Conservation (phyloP, 2,797 vertebrate species). For the Prionace glauca region DNA sequence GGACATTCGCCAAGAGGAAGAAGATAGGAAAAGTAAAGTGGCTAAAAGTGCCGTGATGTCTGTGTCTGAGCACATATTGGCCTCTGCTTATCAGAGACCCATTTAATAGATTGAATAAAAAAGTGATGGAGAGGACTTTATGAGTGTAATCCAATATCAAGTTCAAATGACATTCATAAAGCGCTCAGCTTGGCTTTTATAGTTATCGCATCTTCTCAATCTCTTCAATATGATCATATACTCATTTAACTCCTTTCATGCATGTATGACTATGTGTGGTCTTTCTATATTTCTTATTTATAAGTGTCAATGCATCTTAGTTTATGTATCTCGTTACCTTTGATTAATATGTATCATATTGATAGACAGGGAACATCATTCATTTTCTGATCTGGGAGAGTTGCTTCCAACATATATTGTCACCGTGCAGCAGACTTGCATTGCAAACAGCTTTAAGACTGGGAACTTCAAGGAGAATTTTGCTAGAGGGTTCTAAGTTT, state of each 20-base stretch:
- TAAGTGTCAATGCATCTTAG: constrained; percentile 6
- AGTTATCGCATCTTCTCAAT: constrained; percentile 35
- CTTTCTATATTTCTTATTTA: constrained; percentile 26
- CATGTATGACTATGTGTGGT: not conserved
- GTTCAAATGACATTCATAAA: constrained; percentile 30
- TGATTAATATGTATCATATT: constrained; percentile 29
- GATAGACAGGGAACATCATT: constrained; percentile 6
- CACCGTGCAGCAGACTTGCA: not conserved
- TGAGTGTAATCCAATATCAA: constrained; percentile 33
- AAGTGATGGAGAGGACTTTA: constrained; percentile 21
- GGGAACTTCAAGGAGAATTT: constrained; percentile 20
- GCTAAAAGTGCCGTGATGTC: not conserved
- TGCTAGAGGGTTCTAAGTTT: not conserved
- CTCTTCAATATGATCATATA: not conserved
- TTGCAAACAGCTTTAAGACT: not conserved
- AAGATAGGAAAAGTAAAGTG: not conserved
- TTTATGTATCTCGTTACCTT: constrained; percentile 25
- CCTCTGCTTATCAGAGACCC: constrained; percentile 10
- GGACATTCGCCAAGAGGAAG: not conserved
- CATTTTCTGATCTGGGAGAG: not conserved
- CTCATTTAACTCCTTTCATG: constrained; percentile 24
- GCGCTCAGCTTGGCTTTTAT: constrained; percentile 32
- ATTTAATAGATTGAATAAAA: constrained; percentile 32
- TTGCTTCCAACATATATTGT: constrained; percentile 19
- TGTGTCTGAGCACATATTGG: not conserved